Percentiles rank a stretch among this genome's conserved stretches.
Conservation (phyloP, 2,888 invertebrate species). For the Heterodera filipjevi region DNA sequence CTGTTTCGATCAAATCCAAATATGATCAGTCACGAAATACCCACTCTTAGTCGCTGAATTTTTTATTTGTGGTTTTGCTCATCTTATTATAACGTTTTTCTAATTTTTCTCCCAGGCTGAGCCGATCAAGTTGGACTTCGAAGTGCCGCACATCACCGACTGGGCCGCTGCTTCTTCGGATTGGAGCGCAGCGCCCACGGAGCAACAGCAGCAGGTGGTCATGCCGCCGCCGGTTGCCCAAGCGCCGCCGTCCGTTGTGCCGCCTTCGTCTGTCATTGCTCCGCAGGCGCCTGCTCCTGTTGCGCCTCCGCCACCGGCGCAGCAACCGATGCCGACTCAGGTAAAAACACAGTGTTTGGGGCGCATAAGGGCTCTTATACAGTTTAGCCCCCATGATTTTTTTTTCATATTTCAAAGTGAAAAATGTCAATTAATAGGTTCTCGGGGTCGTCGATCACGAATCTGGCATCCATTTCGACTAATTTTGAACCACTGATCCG, state of each 20-base stretch:
- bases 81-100: too few relatives aligned
- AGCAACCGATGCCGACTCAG: not conserved
- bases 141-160: conserved; percentile 41
- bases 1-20: too few relatives aligned
- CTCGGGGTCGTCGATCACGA: not conserved
- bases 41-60: too few relatives aligned
- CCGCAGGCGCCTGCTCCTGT: not conserved
- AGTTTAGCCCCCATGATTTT: not conserved
- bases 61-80: too few relatives aligned
- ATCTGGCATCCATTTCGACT: not conserved
- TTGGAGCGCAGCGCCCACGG: not conserved
- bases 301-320: not conserved
- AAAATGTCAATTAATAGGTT: not conserved
- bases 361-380: not conserved
- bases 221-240: not conserved
- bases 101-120: conserved; percentile 31
- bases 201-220: not conserved
- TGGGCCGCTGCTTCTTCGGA: conserved; percentile 46
- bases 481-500: too few relatives aligned
- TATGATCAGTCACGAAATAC: too few relatives aligned
- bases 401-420: not conserved
- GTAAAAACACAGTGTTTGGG: not conserved
- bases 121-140: conserved; percentile 43
- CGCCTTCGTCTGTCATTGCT: not conserved
- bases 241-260: not conserved